These are phyloP conservation scores for Pandemis corylana DNA, from an alignment of 2,888 invertebrate species.

Conservation along the genomic window DNA sequence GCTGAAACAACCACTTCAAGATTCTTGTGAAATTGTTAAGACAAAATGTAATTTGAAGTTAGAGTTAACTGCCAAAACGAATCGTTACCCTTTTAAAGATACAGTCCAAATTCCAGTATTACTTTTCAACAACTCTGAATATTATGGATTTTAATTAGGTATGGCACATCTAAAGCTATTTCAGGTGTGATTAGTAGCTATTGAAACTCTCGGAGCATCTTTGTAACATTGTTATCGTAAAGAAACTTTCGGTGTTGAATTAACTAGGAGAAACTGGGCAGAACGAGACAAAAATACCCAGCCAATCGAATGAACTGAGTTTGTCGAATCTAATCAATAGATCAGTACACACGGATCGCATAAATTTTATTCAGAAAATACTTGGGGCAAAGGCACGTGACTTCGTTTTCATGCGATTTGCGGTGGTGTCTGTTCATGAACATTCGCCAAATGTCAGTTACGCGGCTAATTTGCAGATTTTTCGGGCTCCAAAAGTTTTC, in stretches of 20 bases:
- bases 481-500: too few relatives aligned
- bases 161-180: background rate
- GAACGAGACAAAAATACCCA: constrained; percentile 6
- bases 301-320: constrained; percentile 12
- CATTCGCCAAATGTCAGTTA: background rate
- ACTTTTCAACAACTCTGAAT: too few relatives aligned
- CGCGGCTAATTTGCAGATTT: too few relatives aligned
- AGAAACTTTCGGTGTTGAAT: background rate
- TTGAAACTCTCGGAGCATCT: background rate
- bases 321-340: constrained; percentile 9
- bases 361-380: constrained; percentile 6
- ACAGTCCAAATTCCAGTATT: too few relatives aligned
- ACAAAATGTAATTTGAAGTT: too few relatives aligned
- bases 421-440: background rate
- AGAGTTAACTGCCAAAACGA: too few relatives aligned
- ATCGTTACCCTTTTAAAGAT: too few relatives aligned
- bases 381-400: background rate
- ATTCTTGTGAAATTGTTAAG: too few relatives aligned
- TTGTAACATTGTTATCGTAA: background rate
- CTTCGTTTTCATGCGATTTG: background rate
- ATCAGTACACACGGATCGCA: background rate
- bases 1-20: too few relatives aligned
- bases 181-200: constrained; percentile 1
- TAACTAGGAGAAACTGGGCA: background rate
- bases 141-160: too few relatives aligned